phyloP scores from a whole-genome alignment of 2,113 vertebrate genomes.

The Salvator merianae region DNA sequence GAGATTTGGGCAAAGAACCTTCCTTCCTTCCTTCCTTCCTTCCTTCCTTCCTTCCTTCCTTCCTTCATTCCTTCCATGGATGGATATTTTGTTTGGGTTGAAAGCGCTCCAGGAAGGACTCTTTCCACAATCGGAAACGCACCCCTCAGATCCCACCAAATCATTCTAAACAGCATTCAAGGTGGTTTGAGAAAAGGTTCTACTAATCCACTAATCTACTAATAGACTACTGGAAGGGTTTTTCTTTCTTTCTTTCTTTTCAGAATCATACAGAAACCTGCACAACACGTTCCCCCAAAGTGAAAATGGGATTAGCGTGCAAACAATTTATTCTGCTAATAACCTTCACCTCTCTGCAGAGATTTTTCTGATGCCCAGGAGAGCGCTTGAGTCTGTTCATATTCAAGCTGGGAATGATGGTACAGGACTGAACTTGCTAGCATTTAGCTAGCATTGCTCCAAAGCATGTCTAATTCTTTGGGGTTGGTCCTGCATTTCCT shows the following conservation, averaged over 20 bases:
- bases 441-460: neutral
- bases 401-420: slow-evolving; percentile 13
- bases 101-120: no score
- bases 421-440: slow-evolving; percentile 7
- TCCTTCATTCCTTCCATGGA: no score
- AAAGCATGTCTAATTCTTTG: neutral
- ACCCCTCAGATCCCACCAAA: neutral
- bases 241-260: no score
- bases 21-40: no score
- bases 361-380: slow-evolving; percentile 5
- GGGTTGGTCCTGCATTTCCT: accelerated
- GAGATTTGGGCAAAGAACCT: no score
- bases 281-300: neutral
- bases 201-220: neutral
- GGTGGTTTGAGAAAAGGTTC: neutral
- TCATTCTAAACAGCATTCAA: neutral
- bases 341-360: neutral
- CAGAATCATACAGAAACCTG: neutral
- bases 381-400: neutral
- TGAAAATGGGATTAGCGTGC: neutral
- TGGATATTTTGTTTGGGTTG: neutral
- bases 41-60: no score
- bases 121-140: neutral
- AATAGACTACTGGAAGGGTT: neutral
- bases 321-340: neutral